Evolutionary conservation across 2,113 vertebrate species (phyloP).

Genomic region (Danionella cerebrum): DNA sequence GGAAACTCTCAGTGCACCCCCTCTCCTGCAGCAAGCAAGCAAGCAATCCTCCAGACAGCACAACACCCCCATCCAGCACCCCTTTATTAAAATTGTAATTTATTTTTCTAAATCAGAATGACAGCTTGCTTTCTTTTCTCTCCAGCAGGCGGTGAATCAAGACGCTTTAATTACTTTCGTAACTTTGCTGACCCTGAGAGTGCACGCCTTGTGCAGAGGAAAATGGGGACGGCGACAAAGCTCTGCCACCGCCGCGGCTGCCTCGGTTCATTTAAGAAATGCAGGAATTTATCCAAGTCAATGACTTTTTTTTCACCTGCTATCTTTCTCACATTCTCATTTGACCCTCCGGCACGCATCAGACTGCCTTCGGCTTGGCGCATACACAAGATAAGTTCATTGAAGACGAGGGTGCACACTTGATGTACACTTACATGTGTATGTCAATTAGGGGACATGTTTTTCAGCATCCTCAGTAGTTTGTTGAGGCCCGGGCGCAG

Average conservation of each 20-base stretch:
- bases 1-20: constrained; percentile 46
- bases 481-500: constrained; percentile 42
- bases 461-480: constrained; percentile 45
- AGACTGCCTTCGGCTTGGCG: not conserved
- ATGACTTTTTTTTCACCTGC: constrained; percentile 66
- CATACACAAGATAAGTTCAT: constrained; percentile 21
- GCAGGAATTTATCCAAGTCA: constrained; percentile 65
- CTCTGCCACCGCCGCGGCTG: constrained; percentile 51
- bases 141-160: constrained; percentile 70
- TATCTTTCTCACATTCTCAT: constrained; percentile 49
- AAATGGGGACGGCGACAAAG: constrained; percentile 67
- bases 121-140: constrained; percentile 98
- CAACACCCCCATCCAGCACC: constrained; percentile 54
- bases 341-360: constrained; percentile 32
- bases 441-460: constrained; percentile 31
- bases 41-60: constrained; percentile 54
- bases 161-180: constrained; percentile 95
- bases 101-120: constrained; percentile 96
- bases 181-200: constrained; percentile 79
- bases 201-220: constrained; percentile 55
- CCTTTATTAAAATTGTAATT: constrained; percentile 96
- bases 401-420: constrained; percentile 15
- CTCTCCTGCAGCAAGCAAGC: constrained; percentile 35
- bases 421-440: constrained; percentile 35
- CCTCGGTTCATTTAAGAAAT: constrained; percentile 58